Evolutionary conservation across 2,113 vertebrate genomes (phyloP).

Genomic region (Todiramphus saurophagus): DNA sequence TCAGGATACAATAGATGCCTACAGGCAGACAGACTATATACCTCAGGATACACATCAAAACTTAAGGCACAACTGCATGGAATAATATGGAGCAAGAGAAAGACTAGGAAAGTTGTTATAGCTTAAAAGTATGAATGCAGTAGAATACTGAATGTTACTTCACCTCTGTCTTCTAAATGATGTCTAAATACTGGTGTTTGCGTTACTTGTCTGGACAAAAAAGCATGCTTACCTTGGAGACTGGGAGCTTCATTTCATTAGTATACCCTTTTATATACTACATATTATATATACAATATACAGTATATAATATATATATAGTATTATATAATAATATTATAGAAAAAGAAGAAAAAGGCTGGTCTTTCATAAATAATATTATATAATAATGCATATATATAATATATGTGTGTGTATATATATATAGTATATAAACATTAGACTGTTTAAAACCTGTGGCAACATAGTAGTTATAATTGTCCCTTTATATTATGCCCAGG

Average conservation of each 20-base stretch:
- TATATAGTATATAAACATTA: no score
- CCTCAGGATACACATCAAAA: not conserved
- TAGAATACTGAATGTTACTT: not conserved
- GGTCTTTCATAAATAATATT: no score
- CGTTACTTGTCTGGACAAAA: not conserved
- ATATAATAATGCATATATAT: no score
- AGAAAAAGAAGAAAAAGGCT: no score
- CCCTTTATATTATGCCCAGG: not conserved
- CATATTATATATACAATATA: no score
- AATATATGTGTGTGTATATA: no score
- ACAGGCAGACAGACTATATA: not conserved
- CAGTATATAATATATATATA: no score
- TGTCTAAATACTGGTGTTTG: not conserved
- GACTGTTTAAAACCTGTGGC: rapidly evolving
- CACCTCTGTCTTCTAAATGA: not conserved
- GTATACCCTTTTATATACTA: not conserved
- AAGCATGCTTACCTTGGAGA: not conserved
- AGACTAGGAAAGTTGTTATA: not conserved
- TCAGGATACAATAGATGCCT: not conserved
- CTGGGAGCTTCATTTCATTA: not conserved
- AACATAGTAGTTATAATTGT: not conserved
- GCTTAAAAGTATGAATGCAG: not conserved
- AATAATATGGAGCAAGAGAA: not conserved
- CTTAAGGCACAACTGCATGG: not conserved
- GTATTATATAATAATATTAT: no score